Evolutionary conservation across 2,797 vertebrate genomes (phyloP).

Genomic region (Microcaecilia unicolor): DNA sequence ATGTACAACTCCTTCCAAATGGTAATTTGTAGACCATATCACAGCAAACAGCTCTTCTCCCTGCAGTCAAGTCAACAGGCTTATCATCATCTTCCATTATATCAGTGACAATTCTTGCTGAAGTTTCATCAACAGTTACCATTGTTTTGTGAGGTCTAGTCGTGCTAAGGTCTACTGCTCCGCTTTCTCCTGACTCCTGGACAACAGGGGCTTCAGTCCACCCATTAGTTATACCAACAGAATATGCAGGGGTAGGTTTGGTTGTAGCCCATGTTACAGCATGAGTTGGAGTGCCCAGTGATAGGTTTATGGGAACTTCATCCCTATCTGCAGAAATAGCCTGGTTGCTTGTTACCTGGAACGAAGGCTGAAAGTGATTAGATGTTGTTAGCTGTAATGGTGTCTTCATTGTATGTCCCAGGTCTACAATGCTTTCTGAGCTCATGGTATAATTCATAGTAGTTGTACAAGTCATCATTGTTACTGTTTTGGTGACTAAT

Average conservation of each 20-base stretch:
- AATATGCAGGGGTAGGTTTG: conserved; percentile 52
- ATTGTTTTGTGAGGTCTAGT: conserved; percentile 79
- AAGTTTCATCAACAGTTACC: conserved; percentile 70
- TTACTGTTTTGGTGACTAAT: conserved; percentile 64
- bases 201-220: conserved; percentile 53
- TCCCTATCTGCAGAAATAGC: conserved; percentile 47
- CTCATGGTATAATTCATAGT: conserved; percentile 61
- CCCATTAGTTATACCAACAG: conserved; percentile 57
- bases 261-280: conserved; percentile 37
- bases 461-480: conserved; percentile 73
- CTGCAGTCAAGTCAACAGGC: conserved; percentile 90
- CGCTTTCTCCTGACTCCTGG: conserved; percentile 51
- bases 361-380: conserved; percentile 71
- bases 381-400: conserved; percentile 79
- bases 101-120: conserved; percentile 73
- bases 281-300: conserved; percentile 60
- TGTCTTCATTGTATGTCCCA: conserved; percentile 59
- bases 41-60: conserved; percentile 86
- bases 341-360: conserved; percentile 56
- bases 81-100: conserved; percentile 86
- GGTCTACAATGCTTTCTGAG: conserved; percentile 71
- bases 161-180: conserved; percentile 86
- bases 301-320: conserved; percentile 89
- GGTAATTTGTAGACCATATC: conserved; percentile 94
- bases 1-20: conserved; percentile 86